Base-by-base conservation (phyloP, 2,797 vertebrate species). In the Chloroceryle inda region DNA sequence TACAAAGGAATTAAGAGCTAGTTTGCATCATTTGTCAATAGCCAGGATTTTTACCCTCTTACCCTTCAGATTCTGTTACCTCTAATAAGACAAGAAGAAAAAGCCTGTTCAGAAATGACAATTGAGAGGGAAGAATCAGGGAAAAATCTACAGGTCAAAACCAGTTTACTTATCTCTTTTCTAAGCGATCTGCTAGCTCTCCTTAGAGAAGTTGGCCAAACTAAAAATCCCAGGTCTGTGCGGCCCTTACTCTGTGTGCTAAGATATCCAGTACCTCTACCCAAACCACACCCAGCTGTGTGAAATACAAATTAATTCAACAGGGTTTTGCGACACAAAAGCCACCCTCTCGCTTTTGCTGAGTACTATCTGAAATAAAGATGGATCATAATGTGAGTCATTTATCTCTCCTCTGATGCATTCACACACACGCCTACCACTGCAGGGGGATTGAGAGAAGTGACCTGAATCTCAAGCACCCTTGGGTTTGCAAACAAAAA, bases 391-490 rank as follows among this genome's bases (percentile, higher is more conserved):
- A 95, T 59, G 45, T 81, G 89, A 96, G 89, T 92, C 96, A 95
- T 96, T 95, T 91, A 58, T 94, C 92, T 94, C 94, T 93, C 84
- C 88, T 91, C 87, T 85, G 89, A 96, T 96, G 92, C 87, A 75
- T 84, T 85, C 92, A 81, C 94, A 94, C 73, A 67, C 76, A 91
- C 79, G 73, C 96, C 95, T 63, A 92, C 95, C 91, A 73, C 91
- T 81, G 92, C 92, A 77, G 87, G 94, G 91, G 92, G 85, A 88
- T 68, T 71, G 85, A 68, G 79, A 89, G 95, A 71, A 94, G 88
- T 96, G 95, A 96, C 96, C 96, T 97, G 95, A 96, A 96, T 97
- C 95, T 88, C 94, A 96, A 94, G 69, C 90, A 95, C 83, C 71
- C 49, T 45, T 73, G 82, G 79, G 91, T 94, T 86, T 95, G 96